A percentile compares a stretch with the other conserved stretches of the same genome.
Evolutionary conservation across 2,888 invertebrate genomes (phyloP).

Genomic region (Tryphoninae sp.): DNA sequence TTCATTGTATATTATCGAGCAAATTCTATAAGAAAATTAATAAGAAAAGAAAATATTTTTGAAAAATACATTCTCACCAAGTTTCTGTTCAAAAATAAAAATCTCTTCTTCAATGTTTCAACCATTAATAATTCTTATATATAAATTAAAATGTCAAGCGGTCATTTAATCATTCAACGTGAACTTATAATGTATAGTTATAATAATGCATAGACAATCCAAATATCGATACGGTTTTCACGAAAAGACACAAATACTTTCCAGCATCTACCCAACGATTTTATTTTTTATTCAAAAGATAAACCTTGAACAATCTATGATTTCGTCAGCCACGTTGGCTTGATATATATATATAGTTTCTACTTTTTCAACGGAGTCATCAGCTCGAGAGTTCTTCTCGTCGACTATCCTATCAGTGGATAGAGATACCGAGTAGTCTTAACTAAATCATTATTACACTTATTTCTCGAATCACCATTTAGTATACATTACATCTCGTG

Average conservation of each 20-base stretch:
- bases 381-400: not conserved
- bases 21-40: no score
- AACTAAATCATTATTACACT: constrained; percentile 40
- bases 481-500: constrained; percentile 49
- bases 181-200: no score
- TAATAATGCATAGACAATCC: no score
- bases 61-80: no score
- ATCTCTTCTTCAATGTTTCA: no score
- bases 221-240: not conserved
- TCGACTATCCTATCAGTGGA: constrained; percentile 27
- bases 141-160: no score
- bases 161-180: no score
- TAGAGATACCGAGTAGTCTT: constrained; percentile 43
- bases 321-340: constrained; percentile 45
- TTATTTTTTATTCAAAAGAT: constrained; percentile 65
- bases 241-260: not conserved
- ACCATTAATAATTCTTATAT: no score
- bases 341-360: constrained; percentile 46
- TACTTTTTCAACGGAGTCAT: constrained; percentile 34
- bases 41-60: no score
- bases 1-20: no score
- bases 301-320: constrained; percentile 64
- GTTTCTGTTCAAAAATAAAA: no score
- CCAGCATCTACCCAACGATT: constrained; percentile 59
- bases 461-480: constrained; percentile 50